A percentile compares a stretch with the other conserved stretches of the same genome.
phyloP scores from a whole-genome alignment of 2,113 vertebrate species.

The Plotosus lineatus region DNA sequence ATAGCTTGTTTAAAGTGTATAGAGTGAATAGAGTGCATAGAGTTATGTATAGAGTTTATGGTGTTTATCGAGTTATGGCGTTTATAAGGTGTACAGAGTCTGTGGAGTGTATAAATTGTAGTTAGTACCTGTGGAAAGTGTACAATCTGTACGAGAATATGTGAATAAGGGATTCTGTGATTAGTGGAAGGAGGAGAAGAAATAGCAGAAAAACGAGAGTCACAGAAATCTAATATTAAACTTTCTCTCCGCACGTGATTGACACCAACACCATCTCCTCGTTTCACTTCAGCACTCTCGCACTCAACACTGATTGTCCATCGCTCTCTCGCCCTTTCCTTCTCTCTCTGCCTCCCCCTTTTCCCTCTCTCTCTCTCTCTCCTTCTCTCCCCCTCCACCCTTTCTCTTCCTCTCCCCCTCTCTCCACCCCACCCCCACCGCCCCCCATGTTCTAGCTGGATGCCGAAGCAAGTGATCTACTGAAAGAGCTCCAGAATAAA shows the following conservation, averaged over 20 bases:
- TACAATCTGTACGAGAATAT: too few species aligned
- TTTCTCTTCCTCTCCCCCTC: not conserved
- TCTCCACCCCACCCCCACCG: not conserved
- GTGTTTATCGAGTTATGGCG: too few species aligned
- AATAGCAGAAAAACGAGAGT: not conserved
- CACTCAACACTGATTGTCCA: not conserved
- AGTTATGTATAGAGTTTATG: too few species aligned
- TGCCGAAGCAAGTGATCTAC: slow-evolving; percentile 84
- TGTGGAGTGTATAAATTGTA: too few species aligned
- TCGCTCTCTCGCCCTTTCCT: not conserved
- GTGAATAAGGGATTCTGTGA: not conserved
- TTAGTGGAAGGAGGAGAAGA: not conserved
- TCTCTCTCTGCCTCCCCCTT: not conserved
- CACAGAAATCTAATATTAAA: not conserved
- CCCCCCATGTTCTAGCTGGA: slow-evolving; percentile 78
- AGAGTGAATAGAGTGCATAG: too few species aligned
- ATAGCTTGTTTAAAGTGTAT: too few species aligned
- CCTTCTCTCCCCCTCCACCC: slow-evolving; percentile 49
- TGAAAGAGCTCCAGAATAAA: slow-evolving; percentile 94
- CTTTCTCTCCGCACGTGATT: not conserved
- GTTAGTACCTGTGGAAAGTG: too few species aligned
- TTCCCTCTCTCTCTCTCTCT: slow-evolving; percentile 42
- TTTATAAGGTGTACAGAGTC: too few species aligned
- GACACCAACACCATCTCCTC: not conserved
- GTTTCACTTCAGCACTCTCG: not conserved